Base-by-base conservation (phyloP, 1,140 invertebrate genomes). In the Micrasema minimum region DNA sequence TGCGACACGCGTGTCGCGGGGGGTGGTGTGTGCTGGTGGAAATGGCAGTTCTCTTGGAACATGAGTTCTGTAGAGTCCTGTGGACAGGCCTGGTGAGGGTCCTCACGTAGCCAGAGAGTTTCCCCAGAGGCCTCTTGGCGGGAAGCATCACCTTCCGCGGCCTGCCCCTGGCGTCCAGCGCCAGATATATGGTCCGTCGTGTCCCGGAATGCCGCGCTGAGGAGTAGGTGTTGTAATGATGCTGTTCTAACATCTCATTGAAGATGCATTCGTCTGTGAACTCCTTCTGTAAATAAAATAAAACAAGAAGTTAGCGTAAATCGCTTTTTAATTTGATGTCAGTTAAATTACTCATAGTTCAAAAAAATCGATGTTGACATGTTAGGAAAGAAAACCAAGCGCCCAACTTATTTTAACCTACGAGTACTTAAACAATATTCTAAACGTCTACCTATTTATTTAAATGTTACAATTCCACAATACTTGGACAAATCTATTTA, bases 201-300 rank as follows among this genome's bases (percentile, higher is more conserved):
- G 85, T 80, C 76, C 88, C 90, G 9, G 90, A 92, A 86, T 93
- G 91, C 78, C 88, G 88, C 62, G 86, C 87, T 65, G 91, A 92
- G 73, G 91, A 92, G 83, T 95, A 95, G 6, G 91, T 92, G 81
- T 94, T 94, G 86, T 94, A 94, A 79, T 92, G 90, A 80, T 93
- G 90, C 79, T 90, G 87, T 79, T 92, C 91, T 80, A 94, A 89
- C 78, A 89, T 91, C 80, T 95, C 93, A 80, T 93, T 91, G 87
- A 95, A 94, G 74, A 93, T 86, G 83, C 93, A 95, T 79, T 94
- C 93, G 76, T 92, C 89, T 74, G 88, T 89, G 83, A 91, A 91
- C 77, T 92, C 89, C 80, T 87, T 89, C 92, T 94, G 91, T 77
- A 92, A 93, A 86, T 87, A 82, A 83, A 81, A 79, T 80, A 73